These are phyloP conservation scores for Caenorhabditis becei DNA, from an alignment of 2,888 invertebrate species.

Conservation along the genomic window DNA sequence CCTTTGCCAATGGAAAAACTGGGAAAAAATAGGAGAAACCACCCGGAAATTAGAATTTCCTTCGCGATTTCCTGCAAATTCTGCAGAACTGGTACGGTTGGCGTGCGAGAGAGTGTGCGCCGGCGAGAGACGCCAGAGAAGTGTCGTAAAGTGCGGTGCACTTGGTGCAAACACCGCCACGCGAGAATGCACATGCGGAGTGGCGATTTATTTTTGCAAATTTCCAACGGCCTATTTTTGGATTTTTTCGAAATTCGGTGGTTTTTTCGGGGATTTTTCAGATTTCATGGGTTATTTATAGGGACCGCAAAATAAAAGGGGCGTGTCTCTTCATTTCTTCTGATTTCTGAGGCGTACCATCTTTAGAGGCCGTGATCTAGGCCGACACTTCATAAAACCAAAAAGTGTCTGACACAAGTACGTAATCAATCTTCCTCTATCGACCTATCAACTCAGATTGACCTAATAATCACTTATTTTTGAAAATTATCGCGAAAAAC, in stretches of 20 bases:
- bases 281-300: neutral
- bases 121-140: conserved; percentile 23
- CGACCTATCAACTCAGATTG: too few species aligned
- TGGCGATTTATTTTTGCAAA: conserved; percentile 20
- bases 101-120: neutral
- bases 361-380: too few species aligned
- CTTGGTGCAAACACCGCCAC: conserved; percentile 40
- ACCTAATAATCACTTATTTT: too few species aligned
- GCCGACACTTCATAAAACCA: too few species aligned
- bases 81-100: conserved; percentile 7
- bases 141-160: conserved; percentile 29
- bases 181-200: conserved; percentile 17
- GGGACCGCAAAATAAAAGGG: too few species aligned
- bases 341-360: too few species aligned
- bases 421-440: too few species aligned
- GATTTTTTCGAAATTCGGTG: neutral
- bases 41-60: neutral
- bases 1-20: conserved; percentile 2
- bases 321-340: too few species aligned
- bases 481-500: too few species aligned
- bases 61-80: conserved; percentile 1
- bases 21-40: neutral
- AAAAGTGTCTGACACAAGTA: too few species aligned
- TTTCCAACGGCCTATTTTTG: conserved; percentile 49
- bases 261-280: neutral